These are phyloP conservation scores for Apodemus speciosus DNA, from an alignment of 2,113 vertebrate genomes.

Conservation along the genomic window DNA sequence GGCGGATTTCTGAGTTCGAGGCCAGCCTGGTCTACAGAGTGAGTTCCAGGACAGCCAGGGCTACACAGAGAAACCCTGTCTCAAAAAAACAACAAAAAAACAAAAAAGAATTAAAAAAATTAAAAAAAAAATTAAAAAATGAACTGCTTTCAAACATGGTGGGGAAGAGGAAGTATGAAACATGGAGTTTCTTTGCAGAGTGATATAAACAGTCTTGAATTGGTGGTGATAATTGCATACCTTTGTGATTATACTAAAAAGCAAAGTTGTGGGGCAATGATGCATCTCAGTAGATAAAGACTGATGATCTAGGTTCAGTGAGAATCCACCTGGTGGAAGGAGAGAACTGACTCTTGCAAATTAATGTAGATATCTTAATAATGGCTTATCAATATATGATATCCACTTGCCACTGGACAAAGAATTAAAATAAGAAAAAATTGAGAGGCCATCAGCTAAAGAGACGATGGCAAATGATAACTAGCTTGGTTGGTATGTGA, in stretches of 20 bases:
- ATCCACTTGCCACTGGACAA: background rate
- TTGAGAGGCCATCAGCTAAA: background rate
- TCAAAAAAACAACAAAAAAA: no score
- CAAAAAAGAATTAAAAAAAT: no score
- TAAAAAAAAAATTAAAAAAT: background rate
- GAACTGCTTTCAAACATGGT: background rate
- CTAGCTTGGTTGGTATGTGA: background rate
- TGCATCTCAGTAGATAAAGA: background rate
- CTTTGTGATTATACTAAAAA: background rate
- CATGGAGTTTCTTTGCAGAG: background rate
- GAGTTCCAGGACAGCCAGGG: no score
- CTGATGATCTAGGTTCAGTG: background rate
- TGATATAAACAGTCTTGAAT: background rate
- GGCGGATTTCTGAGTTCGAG: no score
- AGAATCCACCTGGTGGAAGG: background rate
- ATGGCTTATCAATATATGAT: background rate
- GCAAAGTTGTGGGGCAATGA: background rate
- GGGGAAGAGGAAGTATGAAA: background rate
- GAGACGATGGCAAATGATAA: background rate
- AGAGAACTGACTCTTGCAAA: background rate
- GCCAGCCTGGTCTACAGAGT: no score
- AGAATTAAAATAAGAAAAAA: slow-evolving; percentile 10
- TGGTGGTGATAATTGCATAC: background rate
- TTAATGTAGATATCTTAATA: background rate
- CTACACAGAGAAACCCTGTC: no score